Base-by-base conservation (phyloP, 2,888 invertebrate genomes). In the Agonopterix arenella region DNA sequence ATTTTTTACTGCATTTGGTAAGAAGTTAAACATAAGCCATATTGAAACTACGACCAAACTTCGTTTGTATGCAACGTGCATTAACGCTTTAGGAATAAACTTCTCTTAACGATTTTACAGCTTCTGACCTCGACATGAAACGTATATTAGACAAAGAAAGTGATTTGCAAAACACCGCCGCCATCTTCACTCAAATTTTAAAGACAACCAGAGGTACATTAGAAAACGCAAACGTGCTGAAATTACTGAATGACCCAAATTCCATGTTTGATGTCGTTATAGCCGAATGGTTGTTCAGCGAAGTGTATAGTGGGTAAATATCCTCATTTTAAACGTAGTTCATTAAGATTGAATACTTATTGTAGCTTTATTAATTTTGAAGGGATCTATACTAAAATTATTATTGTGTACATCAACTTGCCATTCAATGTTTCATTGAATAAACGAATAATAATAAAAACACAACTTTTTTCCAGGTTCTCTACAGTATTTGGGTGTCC, bases 401-500 rank as follows among this genome's bases (percentile, higher is more conserved):
- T 13, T 13, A 13, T 13, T 13, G 13, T 13, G 13, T 2, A 13
- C 2, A 13, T 13, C 13, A 13, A 13, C 1, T 13, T 37, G 40
- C 10, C 38, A 45, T 37, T 2, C 43, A 18, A 41, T 37, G 13
- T 13, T 13, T 13, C 45, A 1, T 43, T 11, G 47, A 48, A 50
- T 51, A 48, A 48, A 11, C 8, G n/a, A 28, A 40, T n/a, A 11
- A 18, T 45, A 8, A 16, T 43, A 18, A 13, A 13, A 13, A 13
- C 13, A 13, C 13, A 2, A 2, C 2, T 13, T 43, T 37, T 28
- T 66, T 67, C 36, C 61, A 81, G 80, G 10, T 61, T 75, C 7
- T 59, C 73, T 36, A 55, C 68, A n/a, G 53, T 79, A 2, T 80
- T 65, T 51, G 49, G 68, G 36, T 66, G 68, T 36, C 80, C 80